These are phyloP conservation scores for Danio albolineatus DNA, from an alignment of 2,797 vertebrate species.

Conservation along the genomic window DNA sequence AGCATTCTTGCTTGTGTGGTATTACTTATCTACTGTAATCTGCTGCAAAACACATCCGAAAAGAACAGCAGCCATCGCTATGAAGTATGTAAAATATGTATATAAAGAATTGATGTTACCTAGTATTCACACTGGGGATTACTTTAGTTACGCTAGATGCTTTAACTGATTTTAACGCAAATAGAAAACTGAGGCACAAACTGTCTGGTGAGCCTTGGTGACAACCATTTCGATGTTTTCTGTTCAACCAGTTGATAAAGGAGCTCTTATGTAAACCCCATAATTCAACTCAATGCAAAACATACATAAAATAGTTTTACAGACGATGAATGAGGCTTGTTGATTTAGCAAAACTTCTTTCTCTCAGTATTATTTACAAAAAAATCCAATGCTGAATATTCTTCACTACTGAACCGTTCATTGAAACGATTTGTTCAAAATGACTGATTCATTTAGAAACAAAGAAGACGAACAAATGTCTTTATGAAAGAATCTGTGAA, in stretches of 20 bases:
- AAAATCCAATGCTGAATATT: too few species aligned
- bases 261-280: neutral
- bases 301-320: neutral
- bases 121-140: slow-evolving; percentile 15
- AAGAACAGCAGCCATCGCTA: slow-evolving; percentile 1
- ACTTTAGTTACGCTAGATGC: neutral
- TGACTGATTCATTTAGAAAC: too few species aligned
- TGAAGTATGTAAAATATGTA: slow-evolving; percentile 23
- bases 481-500: too few species aligned
- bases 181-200: neutral
- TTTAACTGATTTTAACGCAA: neutral
- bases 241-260: neutral
- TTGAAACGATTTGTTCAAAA: too few species aligned
- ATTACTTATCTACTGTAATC: too few species aligned
- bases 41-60: slow-evolving; percentile 21
- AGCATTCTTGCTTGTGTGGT: too few species aligned
- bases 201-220: neutral
- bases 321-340: neutral
- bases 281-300: neutral
- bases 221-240: neutral
- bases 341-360: neutral
- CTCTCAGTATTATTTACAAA: neutral
- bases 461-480: too few species aligned
- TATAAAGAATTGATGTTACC: slow-evolving; percentile 7
- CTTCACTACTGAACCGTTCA: too few species aligned